Percentiles rank a stretch among this genome's conserved stretches.
Evolutionary conservation across 2,113 vertebrate species (phyloP).

Genomic region (Spheniscus mendiculus): DNA sequence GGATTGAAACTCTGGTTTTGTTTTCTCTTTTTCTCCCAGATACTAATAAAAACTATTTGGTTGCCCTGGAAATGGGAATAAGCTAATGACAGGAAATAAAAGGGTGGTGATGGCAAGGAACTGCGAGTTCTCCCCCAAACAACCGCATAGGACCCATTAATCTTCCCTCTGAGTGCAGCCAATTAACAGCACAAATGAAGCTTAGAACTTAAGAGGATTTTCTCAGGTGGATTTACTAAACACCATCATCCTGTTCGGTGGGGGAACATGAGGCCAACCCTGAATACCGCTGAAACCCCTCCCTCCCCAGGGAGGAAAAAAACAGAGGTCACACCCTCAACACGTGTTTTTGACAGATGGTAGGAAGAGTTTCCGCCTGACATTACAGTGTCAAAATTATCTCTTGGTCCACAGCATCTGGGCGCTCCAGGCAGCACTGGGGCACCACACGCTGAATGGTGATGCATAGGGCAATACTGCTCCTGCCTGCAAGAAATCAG

Average conservation of each 20-base stretch:
- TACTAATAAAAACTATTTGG: background rate
- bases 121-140: background rate
- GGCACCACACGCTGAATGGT: rapidly evolving
- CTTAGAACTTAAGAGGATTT: slow-evolving; percentile 22
- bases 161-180: background rate
- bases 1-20: background rate
- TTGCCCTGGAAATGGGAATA: background rate
- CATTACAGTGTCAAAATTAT: background rate
- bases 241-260: background rate
- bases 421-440: background rate
- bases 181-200: background rate
- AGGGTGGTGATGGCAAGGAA: background rate
- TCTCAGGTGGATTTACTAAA: slow-evolving; percentile 24
- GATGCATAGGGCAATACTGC: background rate
- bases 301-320: background rate
- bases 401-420: background rate
- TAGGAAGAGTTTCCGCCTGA: background rate
- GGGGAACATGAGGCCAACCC: background rate
- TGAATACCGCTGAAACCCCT: background rate
- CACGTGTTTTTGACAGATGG: background rate
- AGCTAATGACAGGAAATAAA: background rate
- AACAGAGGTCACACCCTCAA: background rate
- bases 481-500: background rate
- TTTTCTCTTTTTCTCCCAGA: background rate
- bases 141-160: background rate